Evolutionary conservation across 2,797 vertebrate species (phyloP), one percentile per base, ranked within the genome.

Genomic region (Chrysocyon brachyurus): DNA sequence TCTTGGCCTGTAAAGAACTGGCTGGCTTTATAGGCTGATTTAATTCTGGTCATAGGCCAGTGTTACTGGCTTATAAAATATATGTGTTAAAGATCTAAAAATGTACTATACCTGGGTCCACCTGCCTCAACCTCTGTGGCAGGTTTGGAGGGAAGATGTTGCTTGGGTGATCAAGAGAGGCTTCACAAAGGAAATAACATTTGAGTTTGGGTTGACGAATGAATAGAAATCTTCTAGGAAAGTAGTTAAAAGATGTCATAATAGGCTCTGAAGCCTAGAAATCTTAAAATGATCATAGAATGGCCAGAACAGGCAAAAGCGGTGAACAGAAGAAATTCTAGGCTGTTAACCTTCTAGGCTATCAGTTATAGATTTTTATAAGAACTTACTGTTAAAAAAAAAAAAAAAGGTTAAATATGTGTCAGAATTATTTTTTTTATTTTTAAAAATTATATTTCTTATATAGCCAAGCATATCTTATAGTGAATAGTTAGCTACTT

Each of bases 401-500:
- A 73, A 40, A 5, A 90, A 36, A 36, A 36, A 91, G 16, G 33
- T 94, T 94, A 82, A 83, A 49, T 94, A 88, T 54, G 5, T 93
- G n/a, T 94, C 68, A 90, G 63, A 89, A 90, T 90, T 94, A 61
- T 40, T 90, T 97, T 36, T 68, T 77, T 72, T 57, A 77, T 91
- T 94, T 88, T 26, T 87, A 83, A 82, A 90, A 92, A 70, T 78
- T 92, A 33, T 85, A 49, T 90, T 78, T 90, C 57, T 81, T 93
- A 72, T 59, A 26, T 90, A 85, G n/a, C 3, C 49, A 81, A 52
- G 4, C n/a, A 24, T 68, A 31, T 87, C 78, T 96, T 68, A 57
- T 3, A 91, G 66, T 73, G 63, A 90, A 57, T 87, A 87, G 33
- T 68, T 79, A 75, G 12, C 54, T 83, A 16, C 3, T 57, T 86